Base-by-base conservation (phyloP, 2,113 vertebrate species). In the Sorex araneus region DNA sequence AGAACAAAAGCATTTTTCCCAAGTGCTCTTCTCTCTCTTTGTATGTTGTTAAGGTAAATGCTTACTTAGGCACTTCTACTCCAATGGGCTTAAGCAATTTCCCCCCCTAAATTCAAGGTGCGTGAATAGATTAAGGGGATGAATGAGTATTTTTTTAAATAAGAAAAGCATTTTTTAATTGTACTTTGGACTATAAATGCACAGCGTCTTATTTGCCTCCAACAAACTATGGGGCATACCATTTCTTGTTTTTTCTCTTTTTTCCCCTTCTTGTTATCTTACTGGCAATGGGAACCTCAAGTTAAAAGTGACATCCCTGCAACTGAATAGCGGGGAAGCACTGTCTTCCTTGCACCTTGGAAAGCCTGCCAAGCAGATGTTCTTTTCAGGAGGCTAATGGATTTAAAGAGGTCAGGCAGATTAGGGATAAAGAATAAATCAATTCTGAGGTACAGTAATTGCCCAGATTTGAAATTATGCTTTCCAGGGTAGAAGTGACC, bases 361-460 rank as follows among this genome's bases (percentile, higher is more conserved):
- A 95, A 96, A 93, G 83, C 91, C 40, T 91, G 94, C 89, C 94
- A 95, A 95, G 87, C 89, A 91, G 90, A 95, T 92, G 94, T 92
- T 95, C 94, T 91, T 79, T 86, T 96, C 92, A 92, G 84, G 94
- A 96, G 97, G 94, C 57, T 91, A 96, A 27, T 63, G 30, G 78
- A 47, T 90, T 95, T 96, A 96, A 96, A 93, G 95, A 97, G 96
- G 81, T 70, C 94, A 93, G 80, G 80, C 36, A 13, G 70, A 97
- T 93, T 92, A 95, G 86, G 93, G 90, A 86, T 77, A 95, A 84
- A 94, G 76, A 71, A 84, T 78, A 87, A 95, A 96, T 95, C 91
- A 91, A 91, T 95, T 88, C 63, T 54, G 57, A 95, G 92, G 86
- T 89, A 86, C 23, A 91, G 92, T 82, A 88, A 95, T 76, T 92